phyloP scores from a whole-genome alignment of 2,797 vertebrate species.

The Columba guinea region DNA sequence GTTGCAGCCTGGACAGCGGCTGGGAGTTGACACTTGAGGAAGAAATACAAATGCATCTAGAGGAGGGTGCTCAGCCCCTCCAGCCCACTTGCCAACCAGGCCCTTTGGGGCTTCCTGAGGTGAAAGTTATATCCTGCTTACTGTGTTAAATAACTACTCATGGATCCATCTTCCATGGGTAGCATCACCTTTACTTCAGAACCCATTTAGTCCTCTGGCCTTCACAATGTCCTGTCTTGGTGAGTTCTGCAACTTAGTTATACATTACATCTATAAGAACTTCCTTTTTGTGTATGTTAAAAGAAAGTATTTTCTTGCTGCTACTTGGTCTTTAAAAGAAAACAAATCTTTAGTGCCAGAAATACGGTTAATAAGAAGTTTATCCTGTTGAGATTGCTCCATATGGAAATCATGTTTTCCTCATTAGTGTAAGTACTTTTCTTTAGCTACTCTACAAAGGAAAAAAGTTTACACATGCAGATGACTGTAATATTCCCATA shows the following conservation, averaged over 20 bases:
- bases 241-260: neutral
- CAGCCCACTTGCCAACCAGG: neutral
- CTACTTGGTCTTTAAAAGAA: slow-evolving; percentile 19
- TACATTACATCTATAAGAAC: neutral
- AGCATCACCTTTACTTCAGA: neutral
- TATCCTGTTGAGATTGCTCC: slow-evolving; percentile 25
- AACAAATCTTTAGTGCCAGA: neutral
- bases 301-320: slow-evolving; percentile 44
- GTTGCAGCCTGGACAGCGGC: neutral
- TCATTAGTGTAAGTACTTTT: neutral
- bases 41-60: neutral
- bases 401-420: neutral
- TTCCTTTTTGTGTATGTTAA: neutral
- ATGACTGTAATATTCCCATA: slow-evolving; percentile 55
- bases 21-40: neutral
- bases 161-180: neutral
- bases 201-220: neutral
- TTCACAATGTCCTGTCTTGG: neutral
- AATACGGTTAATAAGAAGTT: neutral
- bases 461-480: slow-evolving; percentile 68
- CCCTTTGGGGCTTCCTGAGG: neutral
- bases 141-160: neutral
- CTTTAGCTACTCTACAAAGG: slow-evolving; percentile 16
- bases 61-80: neutral
- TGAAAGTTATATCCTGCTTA: fast-evolving